Base-by-base conservation (phyloP, 1,140 invertebrate species). In the Battus philenor region DNA sequence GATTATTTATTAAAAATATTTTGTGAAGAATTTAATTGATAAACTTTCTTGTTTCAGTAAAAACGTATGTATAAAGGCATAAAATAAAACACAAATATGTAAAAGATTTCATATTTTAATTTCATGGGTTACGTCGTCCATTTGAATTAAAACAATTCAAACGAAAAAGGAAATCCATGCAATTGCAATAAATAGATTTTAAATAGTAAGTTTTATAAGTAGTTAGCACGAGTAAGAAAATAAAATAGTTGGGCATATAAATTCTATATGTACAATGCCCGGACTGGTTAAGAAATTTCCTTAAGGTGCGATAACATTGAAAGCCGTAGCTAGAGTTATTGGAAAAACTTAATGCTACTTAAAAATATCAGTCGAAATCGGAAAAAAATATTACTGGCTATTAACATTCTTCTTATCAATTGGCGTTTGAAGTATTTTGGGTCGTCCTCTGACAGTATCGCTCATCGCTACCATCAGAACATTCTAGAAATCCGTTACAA, bases 401-500 rank as follows among this genome's bases (percentile, higher is more conserved):
- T n/a, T n/a, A n/a, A n/a, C n/a, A n/a, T n/a, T 27, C 4, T 1
- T 10, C 27, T 4, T 30, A 47, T 50, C 62, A 80, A 53, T 81
- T 72, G 20, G 72, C 62, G 31, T 41, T 67, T 10, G 71, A 68
- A 49, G 44, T 59, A 43, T 74, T 79, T 1, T 41, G 8, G 22
- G 43, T 20, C 16, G 45, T 24, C 20, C 56, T 62, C 27, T 31
- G 64, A 71, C 88, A 89, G 29, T 88, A 71, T 72, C 70, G 82
- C 65, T 93, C 92, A 73, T 93, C 91, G 68, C 91, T 93, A 10
- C 91, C 91, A 56, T 93, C 91, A 18, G 89, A 90, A 61, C 93
- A 94, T 66, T 94, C 93, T 47, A 93, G 89, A 61, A 90, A 92
- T 5, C 92, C 92, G 62, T 94, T 93, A 66, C 93, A 94, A 0